phyloP scores from a whole-genome alignment of 2,797 vertebrate species.

The Serranus cabrilla region DNA sequence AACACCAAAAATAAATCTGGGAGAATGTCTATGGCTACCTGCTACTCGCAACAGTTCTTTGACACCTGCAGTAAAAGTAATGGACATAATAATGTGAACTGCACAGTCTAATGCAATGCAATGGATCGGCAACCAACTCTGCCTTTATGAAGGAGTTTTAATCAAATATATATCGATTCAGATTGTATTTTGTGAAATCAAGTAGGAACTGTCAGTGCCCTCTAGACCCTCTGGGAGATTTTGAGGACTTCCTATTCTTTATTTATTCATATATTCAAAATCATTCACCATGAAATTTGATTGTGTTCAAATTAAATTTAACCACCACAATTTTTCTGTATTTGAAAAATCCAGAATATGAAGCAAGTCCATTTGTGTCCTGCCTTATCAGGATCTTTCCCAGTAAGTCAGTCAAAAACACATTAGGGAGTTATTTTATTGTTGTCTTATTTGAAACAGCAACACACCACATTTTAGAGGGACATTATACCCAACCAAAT shows the following conservation, averaged over 20 bases:
- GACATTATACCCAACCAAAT: not conserved
- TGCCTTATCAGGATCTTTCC: not conserved
- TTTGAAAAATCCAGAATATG: not conserved
- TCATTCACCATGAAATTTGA: not conserved
- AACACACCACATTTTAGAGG: not conserved
- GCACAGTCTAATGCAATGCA: slow-evolving; percentile 21
- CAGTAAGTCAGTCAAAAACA: no score
- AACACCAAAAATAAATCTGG: not conserved
- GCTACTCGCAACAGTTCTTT: slow-evolving; percentile 4
- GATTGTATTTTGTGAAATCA: not conserved
- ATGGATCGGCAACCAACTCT: not conserved
- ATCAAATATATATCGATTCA: slow-evolving; percentile 21
- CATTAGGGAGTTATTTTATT: not conserved
- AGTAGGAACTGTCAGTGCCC: not conserved
- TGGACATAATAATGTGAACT: slow-evolving; percentile 2
- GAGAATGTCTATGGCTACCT: not conserved
- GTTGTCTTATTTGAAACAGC: not conserved
- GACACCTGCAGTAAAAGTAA: not conserved
- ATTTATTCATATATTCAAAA: slow-evolving; percentile 4
- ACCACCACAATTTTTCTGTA: not conserved
- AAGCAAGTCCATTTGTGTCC: not conserved
- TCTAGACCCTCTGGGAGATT: not conserved
- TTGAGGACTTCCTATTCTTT: not conserved
- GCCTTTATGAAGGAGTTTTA: not conserved
- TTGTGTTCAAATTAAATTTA: not conserved